Conservation (phyloP, 2,888 invertebrate genomes). For the Brachypterus glaber region DNA sequence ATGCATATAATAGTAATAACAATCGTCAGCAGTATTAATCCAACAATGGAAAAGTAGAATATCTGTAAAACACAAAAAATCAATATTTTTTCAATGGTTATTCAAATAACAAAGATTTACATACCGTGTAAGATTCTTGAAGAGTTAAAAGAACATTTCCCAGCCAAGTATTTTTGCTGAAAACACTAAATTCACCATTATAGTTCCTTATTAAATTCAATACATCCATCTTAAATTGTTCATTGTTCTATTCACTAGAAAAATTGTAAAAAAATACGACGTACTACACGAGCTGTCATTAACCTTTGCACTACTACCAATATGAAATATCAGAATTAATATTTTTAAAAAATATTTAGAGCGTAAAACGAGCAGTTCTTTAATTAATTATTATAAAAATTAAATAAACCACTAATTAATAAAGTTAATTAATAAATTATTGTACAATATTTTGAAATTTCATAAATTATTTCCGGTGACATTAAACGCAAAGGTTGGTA, state of each 20-base stretch:
- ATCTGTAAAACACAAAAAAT: slow-evolving; percentile 21
- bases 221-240: slow-evolving; percentile 35
- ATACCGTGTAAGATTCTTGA: slow-evolving; percentile 31
- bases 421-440: too few species aligned
- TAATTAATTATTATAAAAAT: too few species aligned
- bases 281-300: too few species aligned
- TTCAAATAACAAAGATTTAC: slow-evolving; percentile 9
- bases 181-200: slow-evolving; percentile 31
- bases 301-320: too few species aligned
- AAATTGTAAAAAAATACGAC: background rate
- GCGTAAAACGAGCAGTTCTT: too few species aligned
- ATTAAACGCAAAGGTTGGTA: too few species aligned
- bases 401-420: too few species aligned
- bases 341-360: too few species aligned
- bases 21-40: slow-evolving; percentile 23
- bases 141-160: slow-evolving; percentile 24
- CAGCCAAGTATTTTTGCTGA: slow-evolving; percentile 32
- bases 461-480: too few species aligned
- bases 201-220: slow-evolving; percentile 36
- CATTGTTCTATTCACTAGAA: slow-evolving; percentile 10
- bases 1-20: slow-evolving; percentile 25
- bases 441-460: too few species aligned
- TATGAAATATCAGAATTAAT: too few species aligned
- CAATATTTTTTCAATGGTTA: background rate
- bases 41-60: slow-evolving; percentile 23